A percentile compares a stretch with the other conserved stretches of the same genome.
Conservation (phyloP, 2,888 invertebrate genomes). For the Dynastes grantii region DNA sequence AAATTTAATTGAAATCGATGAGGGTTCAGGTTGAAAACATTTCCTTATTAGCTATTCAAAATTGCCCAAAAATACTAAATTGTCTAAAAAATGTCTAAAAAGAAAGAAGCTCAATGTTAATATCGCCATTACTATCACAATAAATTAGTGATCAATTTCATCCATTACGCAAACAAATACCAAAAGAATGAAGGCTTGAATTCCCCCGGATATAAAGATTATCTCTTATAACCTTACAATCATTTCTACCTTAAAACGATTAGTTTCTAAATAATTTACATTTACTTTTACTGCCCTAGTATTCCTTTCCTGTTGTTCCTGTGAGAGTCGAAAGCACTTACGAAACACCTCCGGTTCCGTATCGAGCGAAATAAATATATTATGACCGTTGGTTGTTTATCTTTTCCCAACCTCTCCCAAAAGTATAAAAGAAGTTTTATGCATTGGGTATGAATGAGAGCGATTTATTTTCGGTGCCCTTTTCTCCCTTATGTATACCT, state of each 20-base stretch:
- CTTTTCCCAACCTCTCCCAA: neutral
- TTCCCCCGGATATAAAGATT: neutral
- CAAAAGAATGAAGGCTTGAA: too few relatives aligned
- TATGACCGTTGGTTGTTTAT: conserved; percentile 3
- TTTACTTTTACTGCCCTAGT: neutral
- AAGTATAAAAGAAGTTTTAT: conserved; percentile 10
- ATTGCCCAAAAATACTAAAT: too few relatives aligned
- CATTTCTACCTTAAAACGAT: neutral
- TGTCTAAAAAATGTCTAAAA: too few relatives aligned
- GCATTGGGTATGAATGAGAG: conserved; percentile 1
- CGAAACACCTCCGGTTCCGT: neutral
- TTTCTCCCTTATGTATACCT: neutral
- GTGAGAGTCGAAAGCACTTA: neutral
- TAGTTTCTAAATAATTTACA: conserved; percentile 3
- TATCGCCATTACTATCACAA: too few relatives aligned
- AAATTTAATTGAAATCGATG: too few relatives aligned
- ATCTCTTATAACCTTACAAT: neutral
- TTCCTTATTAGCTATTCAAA: too few relatives aligned
- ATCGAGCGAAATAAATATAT: neutral
- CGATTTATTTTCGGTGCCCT: neutral
- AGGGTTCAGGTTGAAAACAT: too few relatives aligned
- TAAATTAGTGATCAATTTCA: too few relatives aligned
- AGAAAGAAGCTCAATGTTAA: too few relatives aligned
- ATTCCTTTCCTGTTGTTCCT: neutral
- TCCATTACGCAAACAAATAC: too few relatives aligned